Evolutionary conservation across 2,888 invertebrate species (phyloP).

Genomic region (Patella depressa): DNA sequence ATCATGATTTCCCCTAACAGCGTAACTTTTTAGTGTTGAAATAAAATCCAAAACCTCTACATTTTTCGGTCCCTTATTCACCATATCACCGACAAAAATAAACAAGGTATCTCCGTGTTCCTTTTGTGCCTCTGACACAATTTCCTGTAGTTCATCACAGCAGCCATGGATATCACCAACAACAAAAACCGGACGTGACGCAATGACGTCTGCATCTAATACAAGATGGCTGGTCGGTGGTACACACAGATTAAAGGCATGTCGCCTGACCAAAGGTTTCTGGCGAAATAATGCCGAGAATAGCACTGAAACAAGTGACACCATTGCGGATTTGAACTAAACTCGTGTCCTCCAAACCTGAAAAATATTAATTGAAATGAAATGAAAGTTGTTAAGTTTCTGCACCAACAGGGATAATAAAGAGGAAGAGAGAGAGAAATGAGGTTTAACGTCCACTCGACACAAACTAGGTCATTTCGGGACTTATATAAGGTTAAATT

Average conservation of each 20-base stretch:
- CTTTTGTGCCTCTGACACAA: constrained; percentile 49
- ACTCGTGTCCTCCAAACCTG: no score
- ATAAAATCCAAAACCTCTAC: constrained; percentile 57
- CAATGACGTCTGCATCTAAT: constrained; percentile 43
- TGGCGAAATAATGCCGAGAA: neutral
- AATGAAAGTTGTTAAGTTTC: no score
- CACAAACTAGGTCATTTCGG: no score
- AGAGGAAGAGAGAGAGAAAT: no score
- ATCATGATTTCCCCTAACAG: constrained; percentile 69
- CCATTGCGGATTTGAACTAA: neutral
- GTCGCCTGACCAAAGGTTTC: constrained; percentile 16
- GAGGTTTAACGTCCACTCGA: no score
- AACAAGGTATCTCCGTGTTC: constrained; percentile 45
- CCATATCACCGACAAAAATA: constrained; percentile 68
- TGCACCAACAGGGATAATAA: no score
- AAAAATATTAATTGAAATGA: no score
- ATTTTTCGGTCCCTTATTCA: constrained; percentile 70
- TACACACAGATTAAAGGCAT: constrained; percentile 38
- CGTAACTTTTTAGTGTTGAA: constrained; percentile 35
- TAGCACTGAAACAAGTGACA: constrained; percentile 11
- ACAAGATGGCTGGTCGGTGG: constrained; percentile 37
- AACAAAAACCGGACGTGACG: constrained; percentile 58
- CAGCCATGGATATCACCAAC: constrained; percentile 72
- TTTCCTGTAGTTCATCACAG: constrained; percentile 62
- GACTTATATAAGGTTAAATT: no score